These are phyloP conservation scores for Acanthosepion esculentum DNA, from an alignment of 2,888 invertebrate genomes.

Conservation along the genomic window DNA sequence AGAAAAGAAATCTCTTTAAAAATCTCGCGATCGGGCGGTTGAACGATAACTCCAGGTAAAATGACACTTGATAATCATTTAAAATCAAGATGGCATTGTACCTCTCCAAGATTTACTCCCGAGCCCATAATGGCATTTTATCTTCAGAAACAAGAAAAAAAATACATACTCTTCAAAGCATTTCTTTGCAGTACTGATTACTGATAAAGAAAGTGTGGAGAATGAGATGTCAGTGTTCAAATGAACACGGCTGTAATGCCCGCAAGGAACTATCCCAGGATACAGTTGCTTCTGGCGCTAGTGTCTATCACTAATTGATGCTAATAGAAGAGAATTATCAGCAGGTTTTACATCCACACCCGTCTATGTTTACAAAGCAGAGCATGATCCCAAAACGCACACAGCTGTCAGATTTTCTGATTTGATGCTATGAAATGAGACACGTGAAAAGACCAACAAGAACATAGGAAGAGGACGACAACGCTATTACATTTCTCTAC, in stretches of 20 bases:
- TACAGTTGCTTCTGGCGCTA: neutral
- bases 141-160: neutral
- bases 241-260: neutral
- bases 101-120: too few relatives aligned
- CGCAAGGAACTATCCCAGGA: neutral
- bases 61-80: too few relatives aligned
- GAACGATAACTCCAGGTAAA: too few relatives aligned
- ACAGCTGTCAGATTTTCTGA: neutral
- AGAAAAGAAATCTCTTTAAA: too few relatives aligned
- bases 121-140: too few relatives aligned
- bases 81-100: too few relatives aligned
- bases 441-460: neutral
- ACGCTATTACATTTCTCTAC: too few relatives aligned
- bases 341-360: neutral
- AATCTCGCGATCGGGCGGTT: too few relatives aligned
- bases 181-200: neutral
- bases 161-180: neutral
- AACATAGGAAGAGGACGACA: too few relatives aligned
- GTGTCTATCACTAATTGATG: constrained; percentile 16
- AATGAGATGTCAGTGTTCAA: neutral
- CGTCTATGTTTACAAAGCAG: neutral
- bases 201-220: neutral
- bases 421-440: neutral
- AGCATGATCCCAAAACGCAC: neutral
- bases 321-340: neutral